These are phyloP conservation scores for Channa striata DNA, from an alignment of 2,797 vertebrate species.

Conservation along the genomic window DNA sequence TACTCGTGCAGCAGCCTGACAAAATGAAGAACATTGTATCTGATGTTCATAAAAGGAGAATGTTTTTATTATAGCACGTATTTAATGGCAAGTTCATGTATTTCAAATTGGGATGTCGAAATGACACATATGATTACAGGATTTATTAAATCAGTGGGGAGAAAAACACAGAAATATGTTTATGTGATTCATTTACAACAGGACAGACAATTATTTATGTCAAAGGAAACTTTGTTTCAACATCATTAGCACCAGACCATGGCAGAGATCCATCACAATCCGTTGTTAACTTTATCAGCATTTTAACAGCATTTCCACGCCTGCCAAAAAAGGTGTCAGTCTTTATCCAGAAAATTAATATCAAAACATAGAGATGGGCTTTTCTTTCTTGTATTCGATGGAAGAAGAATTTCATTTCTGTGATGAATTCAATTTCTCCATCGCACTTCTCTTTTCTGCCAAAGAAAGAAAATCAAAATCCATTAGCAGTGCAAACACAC, in stretches of 20 bases:
- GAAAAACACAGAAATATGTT: slow-evolving; percentile 20
- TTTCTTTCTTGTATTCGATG: slow-evolving; percentile 16
- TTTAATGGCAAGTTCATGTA: slow-evolving; percentile 28
- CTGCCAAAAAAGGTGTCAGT: slow-evolving; percentile 17
- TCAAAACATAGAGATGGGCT: slow-evolving; percentile 11
- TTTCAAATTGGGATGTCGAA: slow-evolving; percentile 14
- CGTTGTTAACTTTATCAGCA: slow-evolving; percentile 3
- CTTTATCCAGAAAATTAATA: slow-evolving; percentile 18
- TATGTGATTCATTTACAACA: slow-evolving; percentile 24
- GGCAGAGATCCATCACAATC: not conserved
- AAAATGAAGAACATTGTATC: slow-evolving; percentile 28
- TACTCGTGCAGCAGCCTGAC: slow-evolving; percentile 9
- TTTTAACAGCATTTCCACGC: slow-evolving; percentile 14
- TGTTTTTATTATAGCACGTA: slow-evolving; percentile 28
- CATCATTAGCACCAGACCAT: slow-evolving; percentile 24
- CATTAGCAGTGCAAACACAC: slow-evolving; percentile 40
- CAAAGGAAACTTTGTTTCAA: slow-evolving; percentile 23
- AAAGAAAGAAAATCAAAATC: slow-evolving; percentile 48
- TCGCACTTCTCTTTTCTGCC: slow-evolving; percentile 47
- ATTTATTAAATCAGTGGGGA: slow-evolving; percentile 5
- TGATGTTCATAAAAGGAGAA: slow-evolving; percentile 11
- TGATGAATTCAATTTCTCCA: slow-evolving; percentile 48
- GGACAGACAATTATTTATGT: slow-evolving; percentile 14
- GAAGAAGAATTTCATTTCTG: slow-evolving; percentile 26
- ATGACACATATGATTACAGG: slow-evolving; percentile 8